Percentiles rank a stretch among this genome's conserved stretches.
These are phyloP conservation scores for Dicycla oo DNA, from an alignment of 2,888 invertebrate species.

Conservation along the genomic window DNA sequence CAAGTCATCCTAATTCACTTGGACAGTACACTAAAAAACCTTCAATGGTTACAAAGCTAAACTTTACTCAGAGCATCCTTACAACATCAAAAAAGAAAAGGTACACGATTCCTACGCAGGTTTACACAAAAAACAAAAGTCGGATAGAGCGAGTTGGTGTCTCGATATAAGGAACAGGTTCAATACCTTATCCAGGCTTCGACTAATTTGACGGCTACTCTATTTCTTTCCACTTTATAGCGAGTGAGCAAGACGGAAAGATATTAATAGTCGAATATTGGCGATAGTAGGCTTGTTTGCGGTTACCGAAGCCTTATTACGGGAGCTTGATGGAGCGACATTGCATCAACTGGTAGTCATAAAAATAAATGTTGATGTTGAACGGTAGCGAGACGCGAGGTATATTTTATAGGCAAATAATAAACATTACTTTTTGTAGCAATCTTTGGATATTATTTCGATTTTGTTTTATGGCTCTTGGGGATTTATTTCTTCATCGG, in stretches of 20 bases:
- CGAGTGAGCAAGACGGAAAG: slow-evolving; percentile 62
- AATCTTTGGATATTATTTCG: slow-evolving; percentile 40
- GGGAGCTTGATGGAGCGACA: slow-evolving; percentile 40
- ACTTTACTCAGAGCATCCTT: slow-evolving; percentile 26
- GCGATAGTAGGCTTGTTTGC: slow-evolving; percentile 70
- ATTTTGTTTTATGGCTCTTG: slow-evolving; percentile 34
- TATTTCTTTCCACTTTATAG: slow-evolving; percentile 60
- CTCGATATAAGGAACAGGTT: slow-evolving; percentile 78
- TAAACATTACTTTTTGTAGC: slow-evolving; percentile 46
- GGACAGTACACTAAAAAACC: background rate
- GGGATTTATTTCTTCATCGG: slow-evolving; percentile 47
- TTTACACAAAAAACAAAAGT: slow-evolving; percentile 74
- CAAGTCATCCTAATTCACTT: too few relatives aligned
- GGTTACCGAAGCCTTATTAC: slow-evolving; percentile 84
- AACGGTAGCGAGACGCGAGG: slow-evolving; percentile 53
- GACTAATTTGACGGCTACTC: slow-evolving; percentile 67
- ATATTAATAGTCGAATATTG: slow-evolving; percentile 57
- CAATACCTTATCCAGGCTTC: slow-evolving; percentile 68
- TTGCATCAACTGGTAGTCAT: slow-evolving; percentile 42
- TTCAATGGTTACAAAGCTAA: slow-evolving; percentile 9
- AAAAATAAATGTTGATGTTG: slow-evolving; percentile 61
- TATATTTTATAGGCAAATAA: slow-evolving; percentile 54
- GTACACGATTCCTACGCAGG: slow-evolving; percentile 62
- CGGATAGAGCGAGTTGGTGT: slow-evolving; percentile 59
- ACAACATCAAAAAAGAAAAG: slow-evolving; percentile 61